Evolutionary conservation across 2,888 invertebrate species (phyloP).

Genomic region (Acanthococcus lagerstroemiae): DNA sequence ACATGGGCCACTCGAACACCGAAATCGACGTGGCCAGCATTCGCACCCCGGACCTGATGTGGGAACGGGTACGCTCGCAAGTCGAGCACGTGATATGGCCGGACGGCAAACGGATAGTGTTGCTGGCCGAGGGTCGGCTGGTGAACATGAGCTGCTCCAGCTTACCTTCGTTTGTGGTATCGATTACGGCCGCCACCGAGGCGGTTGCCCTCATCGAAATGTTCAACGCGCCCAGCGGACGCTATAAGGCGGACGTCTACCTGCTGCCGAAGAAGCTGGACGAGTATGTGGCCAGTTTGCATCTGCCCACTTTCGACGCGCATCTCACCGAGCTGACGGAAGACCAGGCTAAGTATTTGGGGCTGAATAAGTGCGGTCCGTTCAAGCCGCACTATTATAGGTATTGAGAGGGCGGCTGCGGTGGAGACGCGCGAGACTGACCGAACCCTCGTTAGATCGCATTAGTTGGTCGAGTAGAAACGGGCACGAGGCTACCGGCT

Average conservation of each 20-base stretch:
- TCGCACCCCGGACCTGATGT: conserved; percentile 85
- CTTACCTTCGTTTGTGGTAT: conserved; percentile 94
- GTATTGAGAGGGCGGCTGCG: too few relatives aligned
- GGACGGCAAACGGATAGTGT: conserved; percentile 85
- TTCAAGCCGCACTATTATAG: conserved; percentile 98
- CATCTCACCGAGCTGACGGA: conserved; percentile 91
- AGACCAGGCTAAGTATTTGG: conserved; percentile 95
- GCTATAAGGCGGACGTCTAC: conserved; percentile 96
- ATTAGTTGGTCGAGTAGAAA: too few relatives aligned
- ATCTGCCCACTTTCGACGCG: conserved; percentile 94
- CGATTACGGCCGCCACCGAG: conserved; percentile 94
- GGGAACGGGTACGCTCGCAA: conserved; percentile 95
- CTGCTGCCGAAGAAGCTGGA: conserved; percentile 96
- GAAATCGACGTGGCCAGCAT: conserved; percentile 85
- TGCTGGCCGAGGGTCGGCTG: conserved; percentile 87
- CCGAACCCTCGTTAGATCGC: too few relatives aligned
- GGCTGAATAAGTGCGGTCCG: conserved; percentile 93
- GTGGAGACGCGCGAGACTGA: too few relatives aligned
- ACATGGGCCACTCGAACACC: conserved; percentile 96
- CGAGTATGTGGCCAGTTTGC: conserved; percentile 94
- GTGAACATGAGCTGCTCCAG: conserved; percentile 95
- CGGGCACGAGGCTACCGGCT: too few relatives aligned
- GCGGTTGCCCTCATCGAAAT: conserved; percentile 85
- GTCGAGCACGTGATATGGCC: conserved; percentile 99
- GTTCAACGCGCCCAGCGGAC: conserved; percentile 86